phyloP scores from a whole-genome alignment of 2,113 vertebrate species.

The Pelecanus crispus region DNA sequence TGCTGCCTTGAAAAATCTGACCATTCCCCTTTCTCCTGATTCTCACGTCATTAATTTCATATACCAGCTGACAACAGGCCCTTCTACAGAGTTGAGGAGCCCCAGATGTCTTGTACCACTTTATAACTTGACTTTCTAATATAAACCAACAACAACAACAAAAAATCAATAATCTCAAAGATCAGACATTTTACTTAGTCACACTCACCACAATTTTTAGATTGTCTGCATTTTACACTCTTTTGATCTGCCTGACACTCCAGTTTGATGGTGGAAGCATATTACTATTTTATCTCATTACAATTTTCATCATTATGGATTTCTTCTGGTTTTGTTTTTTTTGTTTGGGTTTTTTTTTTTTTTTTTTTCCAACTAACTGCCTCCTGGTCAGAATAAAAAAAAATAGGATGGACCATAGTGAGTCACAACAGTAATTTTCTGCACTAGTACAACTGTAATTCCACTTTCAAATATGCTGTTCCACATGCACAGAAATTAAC shows the following conservation, averaged over 20 bases:
- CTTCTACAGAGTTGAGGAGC: not conserved
- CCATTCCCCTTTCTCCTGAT: not conserved
- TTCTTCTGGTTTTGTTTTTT: not conserved
- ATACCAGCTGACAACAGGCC: not conserved
- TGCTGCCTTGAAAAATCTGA: not conserved
- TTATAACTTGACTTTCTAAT: not conserved
- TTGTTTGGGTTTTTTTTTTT: not conserved
- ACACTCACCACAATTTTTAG: not conserved
- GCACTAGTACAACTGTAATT: not conserved
- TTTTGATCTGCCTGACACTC: not conserved
- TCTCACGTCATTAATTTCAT: not conserved
- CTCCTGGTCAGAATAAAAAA: not conserved
- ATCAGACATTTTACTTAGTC: not conserved
- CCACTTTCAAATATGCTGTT: not conserved
- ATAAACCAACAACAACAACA: not conserved
- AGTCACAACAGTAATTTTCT: not conserved
- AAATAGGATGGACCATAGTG: not conserved
- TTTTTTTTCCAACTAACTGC: not conserved
- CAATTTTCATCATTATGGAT: not conserved
- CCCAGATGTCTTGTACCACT: not conserved
- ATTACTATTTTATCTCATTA: not conserved
- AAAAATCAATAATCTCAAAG: not conserved
- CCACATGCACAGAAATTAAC: not conserved
- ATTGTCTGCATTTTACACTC: not conserved
- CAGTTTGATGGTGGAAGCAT: not conserved